Evolutionary conservation across 2,797 vertebrate species (phyloP).

Genomic region (Mormyrops boulengeri): DNA sequence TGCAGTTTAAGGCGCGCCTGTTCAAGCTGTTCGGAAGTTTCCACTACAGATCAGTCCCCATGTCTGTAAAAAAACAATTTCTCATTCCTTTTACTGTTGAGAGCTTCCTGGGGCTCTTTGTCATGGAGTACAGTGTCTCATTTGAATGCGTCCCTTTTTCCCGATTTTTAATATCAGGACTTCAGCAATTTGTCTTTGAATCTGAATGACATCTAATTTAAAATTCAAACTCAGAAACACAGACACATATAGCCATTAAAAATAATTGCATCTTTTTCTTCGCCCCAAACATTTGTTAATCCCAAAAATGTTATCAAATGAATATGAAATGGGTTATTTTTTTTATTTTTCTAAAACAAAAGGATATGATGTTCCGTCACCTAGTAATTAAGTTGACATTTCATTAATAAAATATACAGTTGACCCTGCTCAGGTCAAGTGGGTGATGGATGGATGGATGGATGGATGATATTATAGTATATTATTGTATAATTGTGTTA

Average conservation of each 20-base stretch:
- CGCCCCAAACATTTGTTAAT: background rate
- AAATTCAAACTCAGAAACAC: background rate
- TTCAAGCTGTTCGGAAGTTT: background rate
- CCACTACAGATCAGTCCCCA: background rate
- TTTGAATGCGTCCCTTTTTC: too few species aligned
- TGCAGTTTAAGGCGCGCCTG: background rate
- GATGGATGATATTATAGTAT: background rate
- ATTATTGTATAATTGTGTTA: background rate
- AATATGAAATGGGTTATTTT: background rate
- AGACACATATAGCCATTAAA: background rate
- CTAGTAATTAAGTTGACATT: background rate
- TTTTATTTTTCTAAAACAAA: background rate
- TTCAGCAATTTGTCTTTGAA: background rate
- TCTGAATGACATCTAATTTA: background rate
- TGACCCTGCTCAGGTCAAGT: background rate
- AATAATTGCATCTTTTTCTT: background rate
- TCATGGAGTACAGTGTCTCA: background rate
- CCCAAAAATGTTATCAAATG: background rate
- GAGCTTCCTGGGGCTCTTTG: background rate
- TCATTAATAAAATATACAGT: background rate
- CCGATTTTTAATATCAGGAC: background rate
- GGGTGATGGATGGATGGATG: background rate
- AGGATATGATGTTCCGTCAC: background rate
- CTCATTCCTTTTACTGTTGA: background rate
- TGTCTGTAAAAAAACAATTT: background rate